Evolutionary conservation across 1,140 invertebrate genomes (phyloP).

Genomic region (Mycetomoellerius zeteki): DNA sequence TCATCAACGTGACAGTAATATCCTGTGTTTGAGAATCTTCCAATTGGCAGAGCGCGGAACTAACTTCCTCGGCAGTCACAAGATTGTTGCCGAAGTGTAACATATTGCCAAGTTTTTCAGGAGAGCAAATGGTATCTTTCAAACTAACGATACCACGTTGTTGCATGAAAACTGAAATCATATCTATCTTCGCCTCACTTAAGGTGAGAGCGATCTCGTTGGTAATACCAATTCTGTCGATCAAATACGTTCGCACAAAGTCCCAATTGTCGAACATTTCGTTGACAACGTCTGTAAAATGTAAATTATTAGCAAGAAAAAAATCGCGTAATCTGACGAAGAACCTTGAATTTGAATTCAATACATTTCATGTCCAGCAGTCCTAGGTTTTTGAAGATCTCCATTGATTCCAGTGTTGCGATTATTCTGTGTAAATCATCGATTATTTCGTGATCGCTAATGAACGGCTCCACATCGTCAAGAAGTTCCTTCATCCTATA

Average conservation of each 20-base stretch:
- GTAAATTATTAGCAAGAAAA: conserved; percentile 47
- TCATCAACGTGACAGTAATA: conserved; percentile 84
- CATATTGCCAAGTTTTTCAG: conserved; percentile 80
- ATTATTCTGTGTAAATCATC: conserved; percentile 85
- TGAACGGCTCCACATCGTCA: conserved; percentile 80
- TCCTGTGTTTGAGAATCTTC: conserved; percentile 83
- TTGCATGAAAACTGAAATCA: conserved; percentile 83
- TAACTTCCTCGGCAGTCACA: conserved; percentile 81
- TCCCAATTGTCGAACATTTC: conserved; percentile 85
- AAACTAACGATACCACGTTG: conserved; percentile 79
- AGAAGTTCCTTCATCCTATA: conserved; percentile 80
- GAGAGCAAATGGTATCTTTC: conserved; percentile 83
- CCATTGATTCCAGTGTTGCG: conserved; percentile 81
- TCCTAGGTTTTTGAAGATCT: conserved; percentile 84
- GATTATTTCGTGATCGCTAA: conserved; percentile 76
- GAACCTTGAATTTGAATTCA: not conserved
- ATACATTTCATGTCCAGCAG: conserved; percentile 81
- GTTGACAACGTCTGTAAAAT: conserved; percentile 79
- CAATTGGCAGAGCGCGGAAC: conserved; percentile 86
- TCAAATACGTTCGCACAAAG: conserved; percentile 78
- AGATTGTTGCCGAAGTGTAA: conserved; percentile 76
- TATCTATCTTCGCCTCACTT: conserved; percentile 81
- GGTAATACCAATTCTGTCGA: conserved; percentile 78
- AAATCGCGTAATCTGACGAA: not conserved
- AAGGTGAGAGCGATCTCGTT: conserved; percentile 76